phyloP scores from a whole-genome alignment of 2,113 vertebrate genomes.

The Clarias macrocephalus region DNA sequence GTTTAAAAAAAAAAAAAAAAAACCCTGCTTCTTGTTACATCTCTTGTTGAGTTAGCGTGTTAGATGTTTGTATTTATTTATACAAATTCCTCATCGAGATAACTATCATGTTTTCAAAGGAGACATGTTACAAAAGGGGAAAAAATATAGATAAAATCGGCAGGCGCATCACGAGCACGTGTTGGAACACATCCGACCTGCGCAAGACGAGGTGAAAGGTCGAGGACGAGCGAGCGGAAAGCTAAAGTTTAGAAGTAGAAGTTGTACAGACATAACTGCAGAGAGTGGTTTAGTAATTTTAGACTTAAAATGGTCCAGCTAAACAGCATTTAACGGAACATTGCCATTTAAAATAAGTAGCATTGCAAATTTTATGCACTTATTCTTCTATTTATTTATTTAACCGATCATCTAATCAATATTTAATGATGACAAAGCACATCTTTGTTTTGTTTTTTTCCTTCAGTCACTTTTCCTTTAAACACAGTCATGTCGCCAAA shows the following conservation, averaged over 20 bases:
- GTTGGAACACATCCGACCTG: background rate
- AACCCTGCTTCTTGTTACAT: background rate
- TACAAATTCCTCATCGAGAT: background rate
- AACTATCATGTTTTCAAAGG: background rate
- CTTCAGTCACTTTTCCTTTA: too few relatives aligned
- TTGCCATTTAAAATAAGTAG: background rate
- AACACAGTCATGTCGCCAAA: too few relatives aligned
- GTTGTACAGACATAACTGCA: background rate
- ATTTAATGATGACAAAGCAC: too few relatives aligned
- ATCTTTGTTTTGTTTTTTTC: too few relatives aligned
- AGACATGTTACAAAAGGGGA: background rate
- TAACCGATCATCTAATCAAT: too few relatives aligned
- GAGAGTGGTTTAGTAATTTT: too few relatives aligned
- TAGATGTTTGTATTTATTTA: background rate
- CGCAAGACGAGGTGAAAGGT: background rate
- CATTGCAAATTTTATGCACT: too few relatives aligned
- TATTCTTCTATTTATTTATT: too few relatives aligned
- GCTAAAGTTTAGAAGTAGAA: background rate
- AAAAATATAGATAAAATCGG: background rate
- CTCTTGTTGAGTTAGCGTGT: background rate
- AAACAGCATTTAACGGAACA: background rate
- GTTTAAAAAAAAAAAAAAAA: background rate
- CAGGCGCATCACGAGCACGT: background rate
- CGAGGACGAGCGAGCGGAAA: background rate
- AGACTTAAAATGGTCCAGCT: background rate